These are phyloP conservation scores for Sebastes matsubarae DNA, from an alignment of 2,797 vertebrate species.

Conservation along the genomic window DNA sequence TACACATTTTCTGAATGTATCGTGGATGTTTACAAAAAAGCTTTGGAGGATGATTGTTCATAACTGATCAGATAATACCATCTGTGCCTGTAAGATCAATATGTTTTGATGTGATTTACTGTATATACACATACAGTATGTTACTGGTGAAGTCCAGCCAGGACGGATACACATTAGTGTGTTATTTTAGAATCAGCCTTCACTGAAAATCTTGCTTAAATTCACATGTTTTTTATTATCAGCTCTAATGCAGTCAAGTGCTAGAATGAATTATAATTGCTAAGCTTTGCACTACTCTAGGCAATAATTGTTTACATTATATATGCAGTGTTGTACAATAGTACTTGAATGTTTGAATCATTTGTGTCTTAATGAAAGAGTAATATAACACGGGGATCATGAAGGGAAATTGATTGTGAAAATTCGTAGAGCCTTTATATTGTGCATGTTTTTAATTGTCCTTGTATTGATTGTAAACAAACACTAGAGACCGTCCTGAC, in stretches of 20 bases:
- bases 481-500: constrained; percentile 18
- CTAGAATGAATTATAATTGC: not conserved
- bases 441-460: not conserved
- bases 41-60: not conserved
- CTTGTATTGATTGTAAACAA: constrained; percentile 18
- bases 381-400: not conserved
- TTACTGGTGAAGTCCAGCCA: not conserved
- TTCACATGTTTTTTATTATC: not conserved
- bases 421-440: not conserved
- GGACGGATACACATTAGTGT: not conserved
- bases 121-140: not conserved
- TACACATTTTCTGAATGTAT: not conserved
- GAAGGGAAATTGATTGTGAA: constrained; percentile 27
- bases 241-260: not conserved
- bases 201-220: not conserved
- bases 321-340: not conserved
- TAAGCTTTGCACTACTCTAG: constrained; percentile 31
- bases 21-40: constrained; percentile 16
- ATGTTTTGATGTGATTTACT: not conserved
- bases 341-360: constrained; percentile 6
- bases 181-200: not conserved
- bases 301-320: constrained; percentile 40
- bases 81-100: not conserved
- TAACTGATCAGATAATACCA: not conserved
- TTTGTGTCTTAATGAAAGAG: not conserved